These are phyloP conservation scores for Eupithecia vulgata DNA, from an alignment of 2,888 invertebrate genomes.

Conservation along the genomic window DNA sequence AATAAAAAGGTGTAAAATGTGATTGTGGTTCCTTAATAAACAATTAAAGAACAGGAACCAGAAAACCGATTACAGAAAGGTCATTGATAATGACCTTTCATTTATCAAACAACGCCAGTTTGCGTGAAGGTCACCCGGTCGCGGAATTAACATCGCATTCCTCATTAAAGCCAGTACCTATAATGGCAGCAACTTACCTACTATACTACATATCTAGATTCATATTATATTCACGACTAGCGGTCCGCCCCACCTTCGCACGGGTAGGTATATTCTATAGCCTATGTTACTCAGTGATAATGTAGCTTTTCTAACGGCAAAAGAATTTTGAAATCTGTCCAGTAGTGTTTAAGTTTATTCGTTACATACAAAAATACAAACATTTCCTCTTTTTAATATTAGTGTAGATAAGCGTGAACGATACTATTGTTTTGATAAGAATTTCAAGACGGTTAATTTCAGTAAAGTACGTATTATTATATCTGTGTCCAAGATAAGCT, in stretches of 20 bases:
- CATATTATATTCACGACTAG: background rate
- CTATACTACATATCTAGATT: background rate
- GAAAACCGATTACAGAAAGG: slow-evolving; percentile 55
- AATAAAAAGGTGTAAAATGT: background rate
- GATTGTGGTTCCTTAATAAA: slow-evolving; percentile 9
- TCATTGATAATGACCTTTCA: slow-evolving; percentile 50
- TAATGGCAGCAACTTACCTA: slow-evolving; percentile 15
- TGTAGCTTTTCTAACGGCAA: too few species aligned
- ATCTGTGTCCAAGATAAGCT: background rate
- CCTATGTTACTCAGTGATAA: too few species aligned
- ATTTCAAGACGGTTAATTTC: background rate
- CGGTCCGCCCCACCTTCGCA: too few species aligned
- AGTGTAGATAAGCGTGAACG: slow-evolving; percentile 5
- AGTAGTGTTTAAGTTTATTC: too few species aligned
- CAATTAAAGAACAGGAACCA: slow-evolving; percentile 55
- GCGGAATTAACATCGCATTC: slow-evolving; percentile 44
- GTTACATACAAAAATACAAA: too few species aligned
- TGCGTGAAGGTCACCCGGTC: slow-evolving; percentile 61
- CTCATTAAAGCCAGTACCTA: slow-evolving; percentile 43
- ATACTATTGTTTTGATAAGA: background rate
- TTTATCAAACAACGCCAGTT: slow-evolving; percentile 51
- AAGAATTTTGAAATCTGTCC: too few species aligned
- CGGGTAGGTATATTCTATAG: too few species aligned
- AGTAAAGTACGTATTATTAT: too few species aligned
- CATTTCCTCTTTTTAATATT: too few species aligned